These are phyloP conservation scores for Balaenoptera acutorostrata DNA, from an alignment of 2,113 vertebrate species.

Conservation along the genomic window DNA sequence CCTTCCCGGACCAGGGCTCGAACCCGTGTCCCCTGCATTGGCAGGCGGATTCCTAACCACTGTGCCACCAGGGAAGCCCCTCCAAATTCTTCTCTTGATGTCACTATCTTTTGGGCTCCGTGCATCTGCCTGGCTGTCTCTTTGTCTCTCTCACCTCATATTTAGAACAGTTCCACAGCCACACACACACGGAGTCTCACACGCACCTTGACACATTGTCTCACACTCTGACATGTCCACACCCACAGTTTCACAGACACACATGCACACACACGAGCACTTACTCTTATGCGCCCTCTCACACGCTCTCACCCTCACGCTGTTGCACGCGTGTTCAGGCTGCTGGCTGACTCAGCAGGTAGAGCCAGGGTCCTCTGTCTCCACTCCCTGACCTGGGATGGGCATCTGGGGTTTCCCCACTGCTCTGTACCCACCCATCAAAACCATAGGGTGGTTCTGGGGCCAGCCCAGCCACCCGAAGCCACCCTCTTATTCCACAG, in stretches of 20 bases:
- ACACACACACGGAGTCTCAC: neutral
- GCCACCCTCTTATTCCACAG: neutral
- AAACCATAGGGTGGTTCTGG: neutral
- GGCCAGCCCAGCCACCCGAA: neutral
- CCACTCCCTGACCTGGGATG: neutral
- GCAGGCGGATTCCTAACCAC: too few species aligned
- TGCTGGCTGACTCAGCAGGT: neutral
- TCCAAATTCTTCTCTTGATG: neutral
- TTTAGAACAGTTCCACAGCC: neutral
- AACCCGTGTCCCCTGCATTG: too few species aligned
- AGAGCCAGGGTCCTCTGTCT: neutral
- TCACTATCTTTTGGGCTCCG: neutral
- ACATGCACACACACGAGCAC: neutral
- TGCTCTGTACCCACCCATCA: neutral
- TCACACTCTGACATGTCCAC: neutral
- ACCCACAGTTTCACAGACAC: neutral
- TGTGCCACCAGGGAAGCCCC: neutral
- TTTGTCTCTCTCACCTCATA: neutral
- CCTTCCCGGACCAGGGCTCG: too few species aligned
- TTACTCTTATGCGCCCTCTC: accelerated
- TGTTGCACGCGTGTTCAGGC: neutral
- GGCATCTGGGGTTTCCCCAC: neutral
- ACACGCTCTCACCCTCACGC: neutral
- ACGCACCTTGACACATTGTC: neutral
- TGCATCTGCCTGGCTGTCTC: neutral